Evolutionary conservation across 1,140 invertebrate species (phyloP), one percentile per base, ranked within the genome.

Genomic region (Leptoteleia sp.): DNA sequence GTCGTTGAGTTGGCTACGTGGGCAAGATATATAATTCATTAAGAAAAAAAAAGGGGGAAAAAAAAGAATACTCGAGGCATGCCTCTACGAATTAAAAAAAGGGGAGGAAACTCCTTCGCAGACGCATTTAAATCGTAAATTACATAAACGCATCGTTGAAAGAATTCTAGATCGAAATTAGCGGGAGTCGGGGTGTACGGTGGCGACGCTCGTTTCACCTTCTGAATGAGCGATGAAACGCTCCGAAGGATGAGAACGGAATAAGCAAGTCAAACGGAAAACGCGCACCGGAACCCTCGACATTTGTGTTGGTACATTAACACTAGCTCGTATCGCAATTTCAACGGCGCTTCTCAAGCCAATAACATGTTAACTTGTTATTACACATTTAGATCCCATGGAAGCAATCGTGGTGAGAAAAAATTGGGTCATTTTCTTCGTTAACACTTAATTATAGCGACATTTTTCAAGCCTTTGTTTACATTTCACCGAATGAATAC

Each of bases 191-290:
- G 55, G 42, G 35, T 70, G 37, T 40, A 38, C 48, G 7, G 27
- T 12, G 31, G 12, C 64, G 50, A 33, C 38, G 19, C 9, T 47
- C 40, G 22, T 15, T 61, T 71, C 29, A 47, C 67, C 67, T 71
- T 43, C 47, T 62, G 57, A 62, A 62, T 55, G 29, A 55, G 33
- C 68, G 68, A 72, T 55, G 68, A 72, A 72, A 72, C 57, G 68
- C 68, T 72, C 48, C 48, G 70, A 47, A 73, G 70, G 70, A 57
- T 73, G 59, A 73, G 70, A 73, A 73, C 59, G 70, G 59, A 73
- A 64, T 38, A 38, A 7, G 48, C 1, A 64, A 73, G 48, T 73
- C 48, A 50, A 61, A 67, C 45, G 52, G 52, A 61, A 67, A 43
- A 75, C 61, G 52, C 31, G n/a, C 50, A 45, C 57, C 38, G 57